These are phyloP conservation scores for Choristoneura fumiferana DNA, from an alignment of 1,140 invertebrate genomes.

Conservation along the genomic window DNA sequence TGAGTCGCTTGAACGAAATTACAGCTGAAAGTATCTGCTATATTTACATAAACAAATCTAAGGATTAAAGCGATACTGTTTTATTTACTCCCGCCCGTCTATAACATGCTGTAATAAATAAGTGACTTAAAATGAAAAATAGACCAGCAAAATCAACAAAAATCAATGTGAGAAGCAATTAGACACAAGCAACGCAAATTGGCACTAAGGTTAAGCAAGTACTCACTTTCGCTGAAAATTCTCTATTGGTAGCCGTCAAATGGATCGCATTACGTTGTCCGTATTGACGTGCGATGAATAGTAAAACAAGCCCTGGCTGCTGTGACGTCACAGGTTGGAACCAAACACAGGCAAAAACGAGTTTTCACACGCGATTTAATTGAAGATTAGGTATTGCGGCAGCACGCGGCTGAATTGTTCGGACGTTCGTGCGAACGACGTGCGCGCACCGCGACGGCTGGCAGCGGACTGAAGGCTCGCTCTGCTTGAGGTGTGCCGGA, in stretches of 20 bases:
- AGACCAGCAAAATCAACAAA: too few relatives aligned
- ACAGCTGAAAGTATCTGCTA: too few relatives aligned
- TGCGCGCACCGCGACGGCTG: constrained; percentile 28
- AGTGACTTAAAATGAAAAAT: too few relatives aligned
- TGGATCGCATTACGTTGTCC: constrained; percentile 31
- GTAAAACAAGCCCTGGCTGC: constrained; percentile 21
- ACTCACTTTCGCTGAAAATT: constrained; percentile 56
- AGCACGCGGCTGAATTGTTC: constrained; percentile 39
- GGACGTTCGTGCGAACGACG: constrained; percentile 24
- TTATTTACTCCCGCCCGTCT: too few relatives aligned
- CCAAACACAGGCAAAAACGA: constrained; percentile 37
- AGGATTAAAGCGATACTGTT: too few relatives aligned
- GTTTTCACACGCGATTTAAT: constrained; percentile 59
- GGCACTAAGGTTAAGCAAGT: constrained; percentile 29
- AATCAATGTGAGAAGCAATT: background rate
- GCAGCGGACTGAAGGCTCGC: constrained; percentile 50
- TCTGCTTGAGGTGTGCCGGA: constrained; percentile 56
- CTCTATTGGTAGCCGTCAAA: constrained; percentile 29
- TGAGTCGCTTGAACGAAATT: too few relatives aligned
- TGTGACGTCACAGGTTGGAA: constrained; percentile 37
- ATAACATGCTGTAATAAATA: too few relatives aligned
- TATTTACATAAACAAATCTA: too few relatives aligned
- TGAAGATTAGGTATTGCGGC: constrained; percentile 48
- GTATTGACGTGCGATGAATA: constrained; percentile 26
- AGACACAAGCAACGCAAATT: constrained; percentile 25